These are phyloP conservation scores for Pachyseris speciosa DNA, from an alignment of 64 coral and sea anemone species.

Conservation along the genomic window DNA sequence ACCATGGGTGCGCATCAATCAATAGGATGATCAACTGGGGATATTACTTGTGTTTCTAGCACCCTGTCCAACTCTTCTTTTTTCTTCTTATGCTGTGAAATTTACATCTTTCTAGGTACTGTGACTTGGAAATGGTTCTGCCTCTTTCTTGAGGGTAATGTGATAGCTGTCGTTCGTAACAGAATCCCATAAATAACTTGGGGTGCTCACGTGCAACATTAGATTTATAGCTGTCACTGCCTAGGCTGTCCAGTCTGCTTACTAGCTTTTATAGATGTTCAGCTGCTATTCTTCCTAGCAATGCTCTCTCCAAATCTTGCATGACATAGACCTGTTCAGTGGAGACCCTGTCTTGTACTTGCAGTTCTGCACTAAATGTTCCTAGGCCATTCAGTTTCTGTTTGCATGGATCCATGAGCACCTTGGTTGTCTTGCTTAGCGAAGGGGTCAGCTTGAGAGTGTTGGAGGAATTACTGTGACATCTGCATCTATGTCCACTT, in stretches of 20 bases:
- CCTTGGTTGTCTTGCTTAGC: neutral
- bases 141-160: constrained; percentile 3
- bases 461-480: neutral
- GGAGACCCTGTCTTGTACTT: neutral
- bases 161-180: no score
- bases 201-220: no score
- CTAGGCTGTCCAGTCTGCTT: no score
- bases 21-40: constrained; percentile 1
- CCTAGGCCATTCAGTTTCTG: neutral
- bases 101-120: constrained; percentile 68
- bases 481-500: neutral
- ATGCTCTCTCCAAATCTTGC: constrained; percentile 40
- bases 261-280: neutral
- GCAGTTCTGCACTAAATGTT: neutral
- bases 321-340: constrained; percentile 28
- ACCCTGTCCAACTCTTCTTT: neutral
- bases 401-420: neutral
- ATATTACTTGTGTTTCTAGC: constrained; percentile 2
- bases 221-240: no score
- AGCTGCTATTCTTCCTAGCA: constrained; percentile 39
- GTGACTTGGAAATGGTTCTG: constrained; percentile 33
- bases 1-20: constrained; percentile 39
- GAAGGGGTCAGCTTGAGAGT: neutral
- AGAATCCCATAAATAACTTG: no score
- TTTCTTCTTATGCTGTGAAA: neutral